Evolutionary conservation across 2,797 vertebrate species (phyloP).

Genomic region (Neostethus bicornis): DNA sequence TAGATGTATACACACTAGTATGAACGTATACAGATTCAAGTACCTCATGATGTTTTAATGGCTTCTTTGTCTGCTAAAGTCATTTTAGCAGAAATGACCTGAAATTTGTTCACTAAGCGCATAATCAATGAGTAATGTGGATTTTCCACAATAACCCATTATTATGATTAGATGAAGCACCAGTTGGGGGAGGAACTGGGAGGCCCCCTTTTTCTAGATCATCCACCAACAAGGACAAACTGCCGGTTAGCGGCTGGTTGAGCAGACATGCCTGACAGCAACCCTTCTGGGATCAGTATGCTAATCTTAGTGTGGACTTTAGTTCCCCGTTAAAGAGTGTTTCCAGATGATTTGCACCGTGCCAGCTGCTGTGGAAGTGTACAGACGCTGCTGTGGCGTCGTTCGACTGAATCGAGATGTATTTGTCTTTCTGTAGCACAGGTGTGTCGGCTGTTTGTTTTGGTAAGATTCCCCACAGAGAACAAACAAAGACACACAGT

Average conservation of each 20-base stretch:
- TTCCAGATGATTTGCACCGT: conserved; percentile 57
- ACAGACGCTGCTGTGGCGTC: conserved; percentile 57
- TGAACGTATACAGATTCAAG: no score
- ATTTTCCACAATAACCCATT: conserved; percentile 3
- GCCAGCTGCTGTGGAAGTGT: conserved; percentile 61
- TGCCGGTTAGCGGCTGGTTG: conserved; percentile 32
- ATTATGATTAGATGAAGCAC: conserved; percentile 5
- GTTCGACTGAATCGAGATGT: conserved; percentile 42
- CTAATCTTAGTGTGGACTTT: conserved; percentile 55
- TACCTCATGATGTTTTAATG: no score
- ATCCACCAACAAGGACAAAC: conserved; percentile 54
- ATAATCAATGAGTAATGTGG: conserved; percentile 6
- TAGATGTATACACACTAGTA: no score
- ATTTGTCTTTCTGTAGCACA: conserved; percentile 47
- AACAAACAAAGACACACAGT: conserved; percentile 38
- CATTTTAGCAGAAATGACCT: background rate
- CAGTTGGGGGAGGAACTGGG: conserved; percentile 33
- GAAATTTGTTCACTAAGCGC: background rate
- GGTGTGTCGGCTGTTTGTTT: conserved; percentile 58
- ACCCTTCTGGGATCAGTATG: conserved; percentile 36
- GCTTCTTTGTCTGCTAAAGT: background rate
- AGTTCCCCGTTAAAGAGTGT: conserved; percentile 44
- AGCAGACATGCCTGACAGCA: conserved; percentile 51
- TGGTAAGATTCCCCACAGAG: conserved; percentile 39
- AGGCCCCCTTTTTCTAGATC: conserved; percentile 29